Evolutionary conservation across 2,888 invertebrate genomes (phyloP), one percentile per base, ranked within the genome.

Genomic region (Tortrix viridana): DNA sequence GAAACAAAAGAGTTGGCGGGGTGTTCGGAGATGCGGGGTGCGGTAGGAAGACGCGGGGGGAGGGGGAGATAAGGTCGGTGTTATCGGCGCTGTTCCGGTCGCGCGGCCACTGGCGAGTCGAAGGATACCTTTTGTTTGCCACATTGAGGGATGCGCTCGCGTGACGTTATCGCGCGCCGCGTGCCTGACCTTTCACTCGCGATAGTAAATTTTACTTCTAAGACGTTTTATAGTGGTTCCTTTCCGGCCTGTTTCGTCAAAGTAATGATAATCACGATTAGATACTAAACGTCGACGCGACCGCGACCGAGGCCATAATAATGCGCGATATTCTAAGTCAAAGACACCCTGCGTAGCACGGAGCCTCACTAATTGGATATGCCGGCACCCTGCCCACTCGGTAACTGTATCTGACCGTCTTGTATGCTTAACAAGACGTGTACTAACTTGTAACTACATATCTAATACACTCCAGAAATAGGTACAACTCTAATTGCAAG

Each of bases 1-100:
- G 89, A 91, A 91, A 92, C 92, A 91, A 91, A 89, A 91, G 90
- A 91, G 90, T 90, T 91, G 87, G 84, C 80, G 71, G 84, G 82
- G 82, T 79, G 82, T 79, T 65, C 65, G 75, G 77, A 76, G 79
- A 72, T 69, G 74, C 69, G 77, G 77, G 76, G 71, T 70, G 72
- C 69, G 70, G 72, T 66, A 68, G 69, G 70, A 66, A 72, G 74
- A 68, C 68, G 69, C 63, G 69, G 70, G 63, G 71, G 71, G 73
- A 73, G 60, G 68, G 69, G 75, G 85, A 85, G 91, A 90, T 90
- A 91, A 90, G 88, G 87, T 76, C 73, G 80, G 81, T 77, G 85
- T 85, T 90, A 90, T 91, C 92, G 85, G 75, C 76, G 70, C 79
- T 77, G 86, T 88, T 88, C 87, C 89, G 82, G 76, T 72, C 72